Evolutionary conservation across 2,888 invertebrate genomes (phyloP).

Genomic region (Rotaria magnacalcarata): DNA sequence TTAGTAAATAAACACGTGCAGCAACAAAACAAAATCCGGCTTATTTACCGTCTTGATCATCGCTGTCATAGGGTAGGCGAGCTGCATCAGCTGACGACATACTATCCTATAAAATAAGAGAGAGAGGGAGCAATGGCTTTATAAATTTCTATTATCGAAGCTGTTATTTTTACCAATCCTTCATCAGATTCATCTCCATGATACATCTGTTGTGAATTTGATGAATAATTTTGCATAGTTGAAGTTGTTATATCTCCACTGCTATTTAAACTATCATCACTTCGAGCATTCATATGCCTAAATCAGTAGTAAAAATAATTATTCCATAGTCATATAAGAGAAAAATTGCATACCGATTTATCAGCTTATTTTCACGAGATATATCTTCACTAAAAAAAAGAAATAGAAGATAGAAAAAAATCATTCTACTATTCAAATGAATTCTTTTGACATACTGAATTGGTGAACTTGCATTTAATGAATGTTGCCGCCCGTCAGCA

Average conservation of each 20-base stretch:
- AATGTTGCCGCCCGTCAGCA: not conserved
- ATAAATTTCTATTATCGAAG: too few relatives aligned
- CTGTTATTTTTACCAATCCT: not conserved
- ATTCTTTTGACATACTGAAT: not conserved
- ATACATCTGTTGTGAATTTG: not conserved
- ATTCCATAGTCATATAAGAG: not conserved
- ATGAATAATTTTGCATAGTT: too few relatives aligned
- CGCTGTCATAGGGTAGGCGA: not conserved
- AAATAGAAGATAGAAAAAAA: too few relatives aligned
- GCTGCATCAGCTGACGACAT: constrained; percentile 16
- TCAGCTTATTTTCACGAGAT: not conserved
- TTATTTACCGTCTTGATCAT: constrained; percentile 17
- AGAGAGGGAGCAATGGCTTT: too few relatives aligned
- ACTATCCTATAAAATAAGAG: not conserved
- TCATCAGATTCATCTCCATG: constrained; percentile 27
- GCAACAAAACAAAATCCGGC: not conserved
- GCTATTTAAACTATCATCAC: constrained; percentile 10
- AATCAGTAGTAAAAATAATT: not conserved
- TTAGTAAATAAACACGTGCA: not conserved
- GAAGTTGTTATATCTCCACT: not conserved
- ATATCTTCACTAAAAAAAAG: not conserved
- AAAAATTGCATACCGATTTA: not conserved
- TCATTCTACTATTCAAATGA: too few relatives aligned
- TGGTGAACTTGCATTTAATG: not conserved
- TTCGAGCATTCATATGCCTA: not conserved